phyloP scores from a whole-genome alignment of 2,797 vertebrate genomes.

The Dendrocincla fuliginosa region DNA sequence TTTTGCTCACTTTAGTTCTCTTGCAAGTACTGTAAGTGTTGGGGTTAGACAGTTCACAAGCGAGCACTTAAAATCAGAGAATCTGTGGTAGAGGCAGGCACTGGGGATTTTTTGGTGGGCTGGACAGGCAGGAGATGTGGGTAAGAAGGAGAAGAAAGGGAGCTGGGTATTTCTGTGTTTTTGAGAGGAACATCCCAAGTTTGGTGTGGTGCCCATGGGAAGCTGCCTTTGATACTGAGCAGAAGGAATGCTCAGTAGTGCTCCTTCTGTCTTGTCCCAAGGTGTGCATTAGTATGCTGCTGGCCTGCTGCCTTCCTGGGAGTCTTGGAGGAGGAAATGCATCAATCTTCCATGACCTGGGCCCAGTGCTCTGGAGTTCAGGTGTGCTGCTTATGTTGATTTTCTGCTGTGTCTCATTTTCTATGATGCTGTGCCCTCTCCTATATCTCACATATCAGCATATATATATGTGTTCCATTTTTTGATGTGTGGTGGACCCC shows the following conservation, averaged over 20 bases:
- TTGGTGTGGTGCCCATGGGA: background rate
- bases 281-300: background rate
- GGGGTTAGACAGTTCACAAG: background rate
- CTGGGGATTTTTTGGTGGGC: background rate
- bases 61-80: background rate
- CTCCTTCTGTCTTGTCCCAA: background rate
- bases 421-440: background rate
- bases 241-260: background rate
- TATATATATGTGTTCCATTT: background rate
- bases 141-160: background rate
- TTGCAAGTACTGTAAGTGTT: background rate
- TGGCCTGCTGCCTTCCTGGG: background rate
- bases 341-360: background rate
- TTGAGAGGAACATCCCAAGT: background rate
- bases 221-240: background rate
- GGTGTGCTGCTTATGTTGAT: background rate
- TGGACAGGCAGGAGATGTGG: background rate
- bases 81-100: background rate
- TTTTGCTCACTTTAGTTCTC: slow-evolving; percentile 1
- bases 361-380: background rate
- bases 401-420: background rate
- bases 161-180: background rate
- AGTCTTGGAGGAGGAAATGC: background rate
- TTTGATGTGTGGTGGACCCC: background rate
- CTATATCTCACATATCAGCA: background rate